These are phyloP conservation scores for Phodopus roborovskii DNA, from an alignment of 2,113 vertebrate genomes.

Conservation along the genomic window DNA sequence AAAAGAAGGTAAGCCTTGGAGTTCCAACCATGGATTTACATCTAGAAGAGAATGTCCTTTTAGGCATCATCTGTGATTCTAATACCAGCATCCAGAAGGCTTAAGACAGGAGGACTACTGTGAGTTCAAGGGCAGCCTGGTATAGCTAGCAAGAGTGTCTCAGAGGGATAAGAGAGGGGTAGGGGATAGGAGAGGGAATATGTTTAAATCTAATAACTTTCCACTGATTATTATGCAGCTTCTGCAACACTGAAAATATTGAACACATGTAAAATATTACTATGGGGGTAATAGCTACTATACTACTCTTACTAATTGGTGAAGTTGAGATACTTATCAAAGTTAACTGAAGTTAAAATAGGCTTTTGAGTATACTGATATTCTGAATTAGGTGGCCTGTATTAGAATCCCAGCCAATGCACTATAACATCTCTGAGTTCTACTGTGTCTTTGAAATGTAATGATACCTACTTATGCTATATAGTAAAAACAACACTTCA, in stretches of 20 bases:
- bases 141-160: not conserved
- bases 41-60: not conserved
- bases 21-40: not conserved
- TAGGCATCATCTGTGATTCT: not conserved
- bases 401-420: not conserved
- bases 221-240: not conserved
- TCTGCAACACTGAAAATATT: not conserved
- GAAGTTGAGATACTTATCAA: not conserved
- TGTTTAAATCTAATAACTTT: not conserved
- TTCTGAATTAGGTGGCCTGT: not conserved
- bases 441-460: not conserved
- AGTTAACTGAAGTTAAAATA: not conserved
- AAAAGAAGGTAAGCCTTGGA: not conserved
- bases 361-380: not conserved
- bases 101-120: not conserved
- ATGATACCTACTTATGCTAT: not conserved
- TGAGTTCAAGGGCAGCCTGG: not conserved
- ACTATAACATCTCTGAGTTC: not conserved
- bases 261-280: not conserved
- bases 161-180: not conserved
- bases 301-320: not conserved
- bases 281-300: not conserved
- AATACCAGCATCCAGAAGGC: not conserved
- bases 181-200: too few species aligned
- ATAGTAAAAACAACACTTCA: not conserved